phyloP scores from a whole-genome alignment of 1,140 invertebrate genomes.

The Dendroctonus valens region DNA sequence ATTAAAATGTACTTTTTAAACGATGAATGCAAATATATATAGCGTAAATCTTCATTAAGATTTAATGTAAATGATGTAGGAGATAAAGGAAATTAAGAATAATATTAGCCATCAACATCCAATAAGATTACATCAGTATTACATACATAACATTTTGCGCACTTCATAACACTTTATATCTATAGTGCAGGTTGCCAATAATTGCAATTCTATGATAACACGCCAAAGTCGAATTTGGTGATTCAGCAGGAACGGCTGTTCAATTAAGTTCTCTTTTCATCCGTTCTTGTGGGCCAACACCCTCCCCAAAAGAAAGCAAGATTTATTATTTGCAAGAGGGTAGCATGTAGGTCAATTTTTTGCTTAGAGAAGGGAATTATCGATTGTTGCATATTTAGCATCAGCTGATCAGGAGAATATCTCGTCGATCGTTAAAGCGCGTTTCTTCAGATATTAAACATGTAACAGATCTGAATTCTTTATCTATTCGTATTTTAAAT shows the following conservation, averaged over 20 bases:
- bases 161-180: background rate
- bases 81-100: background rate
- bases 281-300: constrained; percentile 23
- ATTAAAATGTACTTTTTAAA: too few species aligned
- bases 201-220: constrained; percentile 10
- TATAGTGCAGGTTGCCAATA: background rate
- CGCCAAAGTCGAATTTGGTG: constrained; percentile 24
- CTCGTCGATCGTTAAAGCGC: too few species aligned
- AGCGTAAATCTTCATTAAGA: background rate
- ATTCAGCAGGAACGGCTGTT: constrained; percentile 20
- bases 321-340: constrained; percentile 27
- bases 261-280: constrained; percentile 23
- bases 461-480: too few species aligned
- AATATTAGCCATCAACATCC: background rate
- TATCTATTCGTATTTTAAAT: too few species aligned
- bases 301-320: constrained; percentile 26
- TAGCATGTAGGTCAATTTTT: constrained; percentile 24
- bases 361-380: background rate
- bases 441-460: too few species aligned
- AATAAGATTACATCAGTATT: background rate
- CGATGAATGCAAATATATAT: background rate
- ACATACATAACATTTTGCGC: background rate
- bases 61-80: background rate
- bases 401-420: background rate
- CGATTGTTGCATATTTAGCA: constrained; percentile 1